Conservation (phyloP, 2,113 vertebrate genomes). For the Chloropsis cyanopogon region DNA sequence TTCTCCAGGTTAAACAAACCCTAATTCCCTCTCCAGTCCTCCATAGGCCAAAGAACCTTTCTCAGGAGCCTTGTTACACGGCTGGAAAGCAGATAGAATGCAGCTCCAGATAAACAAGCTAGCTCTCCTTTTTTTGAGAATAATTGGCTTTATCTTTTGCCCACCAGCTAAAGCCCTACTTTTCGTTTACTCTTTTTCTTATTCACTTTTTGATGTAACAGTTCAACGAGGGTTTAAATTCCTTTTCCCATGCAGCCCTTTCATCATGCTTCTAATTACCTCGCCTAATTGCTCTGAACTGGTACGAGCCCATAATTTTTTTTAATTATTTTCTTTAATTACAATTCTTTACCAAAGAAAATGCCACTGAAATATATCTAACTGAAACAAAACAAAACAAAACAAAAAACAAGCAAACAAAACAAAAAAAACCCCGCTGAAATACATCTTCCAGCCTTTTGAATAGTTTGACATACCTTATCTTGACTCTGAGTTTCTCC, state of each 20-base stretch:
- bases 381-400: background rate
- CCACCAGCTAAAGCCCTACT: constrained; percentile 50
- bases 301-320: constrained; percentile 48
- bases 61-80: background rate
- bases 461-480: background rate
- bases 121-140: background rate
- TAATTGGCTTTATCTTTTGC: constrained; percentile 65
- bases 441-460: background rate
- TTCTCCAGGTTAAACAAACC: background rate
- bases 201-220: constrained; percentile 69
- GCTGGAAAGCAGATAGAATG: background rate
- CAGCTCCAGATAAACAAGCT: constrained; percentile 51
- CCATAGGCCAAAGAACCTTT: background rate
- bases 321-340: constrained; percentile 71
- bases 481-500: background rate
- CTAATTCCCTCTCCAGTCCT: background rate
- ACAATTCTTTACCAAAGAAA: constrained; percentile 54
- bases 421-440: background rate
- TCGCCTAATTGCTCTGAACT: constrained; percentile 71
- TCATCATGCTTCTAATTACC: constrained; percentile 75
- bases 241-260: constrained; percentile 64
- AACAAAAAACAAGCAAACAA: background rate
- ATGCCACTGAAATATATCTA: constrained; percentile 3
- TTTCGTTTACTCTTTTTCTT: constrained; percentile 65
- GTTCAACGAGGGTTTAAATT: constrained; percentile 68